phyloP scores from a whole-genome alignment of 1,140 invertebrate species.

The Plectrocnemia conspersa region DNA sequence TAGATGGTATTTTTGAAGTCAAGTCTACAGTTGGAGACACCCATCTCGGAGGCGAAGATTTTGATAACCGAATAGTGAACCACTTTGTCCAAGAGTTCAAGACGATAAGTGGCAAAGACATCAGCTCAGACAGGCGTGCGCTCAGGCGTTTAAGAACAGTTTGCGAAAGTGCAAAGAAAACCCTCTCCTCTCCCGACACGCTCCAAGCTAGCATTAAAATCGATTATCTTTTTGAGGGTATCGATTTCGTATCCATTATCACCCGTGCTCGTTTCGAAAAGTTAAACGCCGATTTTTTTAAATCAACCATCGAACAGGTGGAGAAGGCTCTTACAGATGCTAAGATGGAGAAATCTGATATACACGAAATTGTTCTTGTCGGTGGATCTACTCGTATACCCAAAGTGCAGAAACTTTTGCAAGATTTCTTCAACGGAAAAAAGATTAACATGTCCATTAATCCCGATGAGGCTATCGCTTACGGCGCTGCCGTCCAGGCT shows the following conservation, averaged over 20 bases:
- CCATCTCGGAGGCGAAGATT: conserved; percentile 97
- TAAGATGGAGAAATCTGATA: conserved; percentile 85
- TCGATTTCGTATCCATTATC: conserved; percentile 94
- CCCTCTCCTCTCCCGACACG: conserved; percentile 88
- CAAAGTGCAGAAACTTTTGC: conserved; percentile 91
- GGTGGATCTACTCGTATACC: conserved; percentile 99
- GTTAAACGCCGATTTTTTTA: conserved; percentile 88
- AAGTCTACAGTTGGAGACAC: conserved; percentile 97
- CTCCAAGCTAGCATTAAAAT: conserved; percentile 93
- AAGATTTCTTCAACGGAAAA: conserved; percentile 97
- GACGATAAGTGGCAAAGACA: conserved; percentile 93
- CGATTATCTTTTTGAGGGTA: conserved; percentile 91
- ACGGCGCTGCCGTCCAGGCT: conserved; percentile 84
- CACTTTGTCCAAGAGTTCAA: conserved; percentile 97
- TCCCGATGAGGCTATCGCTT: conserved; percentile 91
- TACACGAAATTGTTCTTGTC: conserved; percentile 95
- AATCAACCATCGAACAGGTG: conserved; percentile 88
- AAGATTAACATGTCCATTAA: conserved; percentile 97
- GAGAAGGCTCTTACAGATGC: conserved; percentile 92
- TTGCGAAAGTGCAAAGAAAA: conserved; percentile 94
- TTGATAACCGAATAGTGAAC: conserved; percentile 93
- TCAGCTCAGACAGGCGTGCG: conserved; percentile 84
- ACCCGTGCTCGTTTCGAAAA: conserved; percentile 94
- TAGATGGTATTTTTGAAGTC: conserved; percentile 94
- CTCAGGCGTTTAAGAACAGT: conserved; percentile 87